A percentile compares a stretch with the other conserved stretches of the same genome.
Conservation (phyloP, 2,113 vertebrate species). For the Nanorana parkeri region DNA sequence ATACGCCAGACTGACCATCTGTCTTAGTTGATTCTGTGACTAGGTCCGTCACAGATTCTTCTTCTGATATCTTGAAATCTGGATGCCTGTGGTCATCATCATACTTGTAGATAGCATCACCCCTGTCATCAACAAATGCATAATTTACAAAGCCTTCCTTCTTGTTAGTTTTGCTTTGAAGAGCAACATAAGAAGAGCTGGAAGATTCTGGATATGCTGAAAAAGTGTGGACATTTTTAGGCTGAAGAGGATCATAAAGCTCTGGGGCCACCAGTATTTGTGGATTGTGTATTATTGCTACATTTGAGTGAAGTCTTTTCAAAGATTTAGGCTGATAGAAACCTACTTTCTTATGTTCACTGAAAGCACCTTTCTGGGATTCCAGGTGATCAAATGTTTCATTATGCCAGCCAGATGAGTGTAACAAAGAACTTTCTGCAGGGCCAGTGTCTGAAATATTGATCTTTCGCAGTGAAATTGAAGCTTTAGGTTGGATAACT, state of each 20-base stretch:
- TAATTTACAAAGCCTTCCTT: constrained; percentile 70
- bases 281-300: not conserved
- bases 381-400: constrained; percentile 58
- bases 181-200: constrained; percentile 57
- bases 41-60: no score
- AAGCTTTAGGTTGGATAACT: not conserved
- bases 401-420: constrained; percentile 54
- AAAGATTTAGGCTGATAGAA: constrained; percentile 3
- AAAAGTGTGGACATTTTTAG: not conserved
- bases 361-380: constrained; percentile 53
- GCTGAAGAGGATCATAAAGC: not conserved
- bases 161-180: constrained; percentile 61
- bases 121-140: constrained; percentile 71
- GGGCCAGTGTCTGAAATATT: constrained; percentile 69
- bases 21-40: not conserved
- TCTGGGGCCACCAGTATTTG: not conserved
- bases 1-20: not conserved
- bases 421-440: constrained; percentile 63
- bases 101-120: constrained; percentile 42
- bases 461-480: constrained; percentile 17
- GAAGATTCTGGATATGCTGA: constrained; percentile 49
- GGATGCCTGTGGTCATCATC: constrained; percentile 26
- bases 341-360: constrained; percentile 1
- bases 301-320: not conserved
- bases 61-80: not conserved